These are phyloP conservation scores for Archips crataeganus DNA, from an alignment of 2,888 invertebrate genomes.

Conservation along the genomic window DNA sequence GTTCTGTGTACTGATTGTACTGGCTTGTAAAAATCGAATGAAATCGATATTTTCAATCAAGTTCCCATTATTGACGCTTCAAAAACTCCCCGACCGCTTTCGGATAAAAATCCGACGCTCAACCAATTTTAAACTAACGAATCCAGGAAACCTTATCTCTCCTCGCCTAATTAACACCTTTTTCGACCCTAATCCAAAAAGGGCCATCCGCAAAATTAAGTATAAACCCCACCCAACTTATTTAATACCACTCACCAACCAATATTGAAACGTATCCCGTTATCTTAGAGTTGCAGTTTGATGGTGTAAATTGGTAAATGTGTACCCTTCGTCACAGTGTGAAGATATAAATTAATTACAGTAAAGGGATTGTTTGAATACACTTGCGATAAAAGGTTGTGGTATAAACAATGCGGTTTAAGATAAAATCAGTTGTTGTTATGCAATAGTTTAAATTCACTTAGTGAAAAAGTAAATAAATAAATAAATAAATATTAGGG, in stretches of 20 bases:
- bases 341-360: slow-evolving; percentile 40
- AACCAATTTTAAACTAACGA: slow-evolving; percentile 28
- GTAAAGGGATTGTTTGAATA: slow-evolving; percentile 29
- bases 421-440: neutral
- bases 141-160: slow-evolving; percentile 29
- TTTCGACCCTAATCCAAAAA: slow-evolving; percentile 35
- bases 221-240: slow-evolving; percentile 28
- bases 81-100: neutral
- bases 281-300: neutral
- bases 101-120: neutral
- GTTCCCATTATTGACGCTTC: neutral
- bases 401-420: neutral
- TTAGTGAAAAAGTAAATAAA: too few species aligned
- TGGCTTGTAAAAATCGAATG: too few species aligned
- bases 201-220: slow-evolving; percentile 35
- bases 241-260: neutral
- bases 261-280: neutral
- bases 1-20: too few species aligned
- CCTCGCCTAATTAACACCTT: slow-evolving; percentile 38
- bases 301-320: slow-evolving; percentile 4
- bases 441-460: neutral
- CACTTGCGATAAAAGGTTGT: slow-evolving; percentile 12
- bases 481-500: too few species aligned
- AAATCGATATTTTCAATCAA: neutral
- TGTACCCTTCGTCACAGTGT: slow-evolving; percentile 29